Evolutionary conservation across 2,113 vertebrate species (phyloP), one percentile per base, ranked within the genome.

Genomic region (Uria aalge): DNA sequence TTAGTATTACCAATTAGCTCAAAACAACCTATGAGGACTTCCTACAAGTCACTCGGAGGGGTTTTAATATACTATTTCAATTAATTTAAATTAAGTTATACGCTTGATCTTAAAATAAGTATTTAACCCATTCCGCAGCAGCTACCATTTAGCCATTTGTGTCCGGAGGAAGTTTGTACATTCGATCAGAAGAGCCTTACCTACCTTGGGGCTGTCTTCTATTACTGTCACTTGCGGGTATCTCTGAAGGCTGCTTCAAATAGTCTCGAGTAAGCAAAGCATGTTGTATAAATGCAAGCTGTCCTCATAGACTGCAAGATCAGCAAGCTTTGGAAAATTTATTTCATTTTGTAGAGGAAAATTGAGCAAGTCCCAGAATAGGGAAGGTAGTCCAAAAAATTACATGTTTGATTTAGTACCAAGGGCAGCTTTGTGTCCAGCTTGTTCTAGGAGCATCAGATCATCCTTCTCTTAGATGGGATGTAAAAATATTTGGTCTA

Each of bases 321-420:
- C 90, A 96, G 75, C 85, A 94, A 93, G 50, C 59, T 93, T 90
- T 80, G 41, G 77, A 79, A 85, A 92, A 77, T 76, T 7, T 90
- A 32, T 85, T 92, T 93, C 4, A 3, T 63, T 41, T 88, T 57
- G 20, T 64, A 69, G 67, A 85, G 29, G 22, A 92, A 88, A 80
- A 73, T 32, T 47, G 63, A 94, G 16, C 24, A 83, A 96, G 74
- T 69, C 67, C 27, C 67, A 83, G 63, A 93, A 69, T 32, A 93
- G 67, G 38, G 62, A 90, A 69, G 11, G 14, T 69, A 79, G n/a
- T 75, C 57, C 57, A 64, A 90, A 89, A 94, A 90, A 83, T 57
- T 12, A 19, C 57, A 21, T 59, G 23, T 90, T 79, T 89, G 85
- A 8, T 94, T 94, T 93, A 93, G 59, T 68, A 62, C 45, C 45